Evolutionary conservation across 2,888 invertebrate genomes (phyloP), one percentile per base, ranked within the genome.

Genomic region (Sepiola atlantica): DNA sequence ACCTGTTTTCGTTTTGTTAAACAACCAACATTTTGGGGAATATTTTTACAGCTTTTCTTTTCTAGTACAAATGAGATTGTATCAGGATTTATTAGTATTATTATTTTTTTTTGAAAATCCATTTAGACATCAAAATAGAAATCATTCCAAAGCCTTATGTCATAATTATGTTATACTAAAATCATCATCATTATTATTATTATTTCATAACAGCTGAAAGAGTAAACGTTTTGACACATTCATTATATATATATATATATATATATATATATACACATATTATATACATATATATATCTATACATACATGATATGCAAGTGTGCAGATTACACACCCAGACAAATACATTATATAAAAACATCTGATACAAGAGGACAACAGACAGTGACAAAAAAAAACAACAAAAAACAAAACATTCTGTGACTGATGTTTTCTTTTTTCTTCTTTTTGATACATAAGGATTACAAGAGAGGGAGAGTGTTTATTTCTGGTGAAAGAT

Each of bases 401-500:
- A n/a, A 77, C n/a, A n/a, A 77, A 77, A 77, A 77, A 77, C 77
- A 32, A 77, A 77, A 77, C 32, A 77, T 21, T 77, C 77, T 77
- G 77, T 77, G 77, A 77, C 77, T 77, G 77, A 77, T 32, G n/a
- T 77, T 77, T 77, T 77, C 32, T 32, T 77, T 77, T n/a, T n/a
- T n/a, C n/a, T n/a, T n/a, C n/a, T n/a, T n/a, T 77, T 77, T 21
- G 16, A 14, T 77, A 77, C 77, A 77, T 77, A 77, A 45, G 77
- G 77, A 77, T 77, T 77, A 77, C 77, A 77, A 77, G 77, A 77
- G 77, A 77, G 77, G n/a, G n/a, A 32, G 14, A 77, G 14, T 77
- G 77, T 77, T 77, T 77, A 77, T 77, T n/a, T 77, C 21, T 32
- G 77, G 77, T 77, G 77, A 77, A 77, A 77, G 77, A 77, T 77